Evolutionary conservation across 2,888 invertebrate species (phyloP).

Genomic region (Protophormia terraenovae): DNA sequence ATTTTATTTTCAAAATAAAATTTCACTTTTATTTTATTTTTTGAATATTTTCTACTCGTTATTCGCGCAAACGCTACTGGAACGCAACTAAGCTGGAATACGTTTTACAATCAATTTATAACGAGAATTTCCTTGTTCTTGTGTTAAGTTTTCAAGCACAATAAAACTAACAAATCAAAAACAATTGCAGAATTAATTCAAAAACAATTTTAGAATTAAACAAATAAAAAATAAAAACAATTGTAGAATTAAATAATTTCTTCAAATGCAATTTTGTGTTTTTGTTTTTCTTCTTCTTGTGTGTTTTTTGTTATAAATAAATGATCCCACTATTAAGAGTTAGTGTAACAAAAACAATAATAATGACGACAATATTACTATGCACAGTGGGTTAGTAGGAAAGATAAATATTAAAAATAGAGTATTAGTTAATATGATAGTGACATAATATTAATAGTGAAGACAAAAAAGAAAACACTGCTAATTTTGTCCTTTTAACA

Average conservation of each 20-base stretch:
- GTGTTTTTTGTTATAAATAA: constrained; percentile 18
- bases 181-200: constrained; percentile 4
- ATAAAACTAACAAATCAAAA: constrained; percentile 38
- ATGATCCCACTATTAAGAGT: constrained; percentile 43
- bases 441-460: too few relatives aligned
- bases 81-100: constrained; percentile 79
- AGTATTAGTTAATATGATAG: too few relatives aligned
- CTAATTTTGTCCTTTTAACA: too few relatives aligned
- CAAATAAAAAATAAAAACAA: too few relatives aligned
- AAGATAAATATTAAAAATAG: too few relatives aligned
- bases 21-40: constrained; percentile 24
- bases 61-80: constrained; percentile 78
- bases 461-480: too few relatives aligned
- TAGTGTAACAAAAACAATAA: constrained; percentile 35
- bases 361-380: constrained; percentile 37
- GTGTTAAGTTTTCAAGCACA: constrained; percentile 53
- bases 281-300: neutral
- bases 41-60: constrained; percentile 51
- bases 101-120: constrained; percentile 79
- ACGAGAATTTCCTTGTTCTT: constrained; percentile 73
- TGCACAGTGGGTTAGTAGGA: constrained; percentile 19
- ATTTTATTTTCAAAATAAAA: constrained; percentile 15
- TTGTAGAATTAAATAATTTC: constrained; percentile 40
- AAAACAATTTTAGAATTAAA: neutral
- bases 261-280: constrained; percentile 50